A percentile compares a stretch with the other conserved stretches of the same genome.
phyloP scores from a whole-genome alignment of 2,113 vertebrate genomes.

The Caracal caracal region DNA sequence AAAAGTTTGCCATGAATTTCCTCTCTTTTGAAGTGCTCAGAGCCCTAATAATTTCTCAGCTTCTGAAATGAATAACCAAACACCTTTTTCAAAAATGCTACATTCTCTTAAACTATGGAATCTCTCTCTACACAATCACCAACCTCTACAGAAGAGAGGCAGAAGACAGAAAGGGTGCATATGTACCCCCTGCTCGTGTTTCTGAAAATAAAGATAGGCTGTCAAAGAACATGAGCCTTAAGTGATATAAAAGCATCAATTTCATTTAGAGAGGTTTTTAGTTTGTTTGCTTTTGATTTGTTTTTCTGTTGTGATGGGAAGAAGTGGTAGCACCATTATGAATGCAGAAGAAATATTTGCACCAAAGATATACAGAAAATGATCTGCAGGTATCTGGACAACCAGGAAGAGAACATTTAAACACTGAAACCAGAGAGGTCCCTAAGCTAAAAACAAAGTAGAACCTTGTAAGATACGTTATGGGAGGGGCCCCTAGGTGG shows the following conservation, averaged over 20 bases:
- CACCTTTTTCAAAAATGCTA: neutral
- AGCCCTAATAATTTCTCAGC: neutral
- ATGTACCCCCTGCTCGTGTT: neutral
- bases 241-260: neutral
- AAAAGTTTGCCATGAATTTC: neutral
- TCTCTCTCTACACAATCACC: neutral
- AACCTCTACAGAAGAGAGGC: neutral
- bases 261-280: neutral
- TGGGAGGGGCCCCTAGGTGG: neutral
- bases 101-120: neutral
- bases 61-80: neutral
- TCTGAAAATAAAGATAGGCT: slow-evolving; percentile 10
- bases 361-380: neutral
- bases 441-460: neutral
- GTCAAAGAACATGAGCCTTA: neutral
- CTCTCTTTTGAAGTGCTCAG: slow-evolving; percentile 22
- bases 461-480: neutral
- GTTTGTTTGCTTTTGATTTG: neutral
- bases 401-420: neutral
- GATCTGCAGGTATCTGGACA: neutral
- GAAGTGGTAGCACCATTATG: neutral
- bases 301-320: neutral
- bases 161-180: neutral
- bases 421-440: neutral
- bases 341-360: slow-evolving; percentile 12